Percentiles rank a stretch among this genome's conserved stretches.
phyloP scores from a whole-genome alignment of 2,888 invertebrate genomes.

The Amphipoea lucens region DNA sequence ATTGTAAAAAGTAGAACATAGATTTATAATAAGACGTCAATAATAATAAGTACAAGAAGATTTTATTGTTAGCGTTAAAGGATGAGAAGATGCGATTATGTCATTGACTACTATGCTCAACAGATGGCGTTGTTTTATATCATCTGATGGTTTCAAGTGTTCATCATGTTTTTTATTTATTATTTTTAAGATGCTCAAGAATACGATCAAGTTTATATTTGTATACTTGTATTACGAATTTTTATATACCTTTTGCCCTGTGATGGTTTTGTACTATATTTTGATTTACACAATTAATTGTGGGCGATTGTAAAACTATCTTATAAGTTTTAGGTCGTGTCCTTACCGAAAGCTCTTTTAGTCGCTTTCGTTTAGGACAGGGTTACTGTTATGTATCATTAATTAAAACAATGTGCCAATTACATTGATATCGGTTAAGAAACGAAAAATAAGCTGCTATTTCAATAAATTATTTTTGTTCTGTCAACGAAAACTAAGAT shows the following conservation, averaged over 20 bases:
- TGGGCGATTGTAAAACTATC: background rate
- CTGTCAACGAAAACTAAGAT: constrained; percentile 12
- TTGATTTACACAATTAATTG: background rate
- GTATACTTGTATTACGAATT: constrained; percentile 38
- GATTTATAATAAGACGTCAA: constrained; percentile 53
- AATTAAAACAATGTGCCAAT: constrained; percentile 34
- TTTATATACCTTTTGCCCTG: constrained; percentile 19
- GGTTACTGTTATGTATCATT: background rate
- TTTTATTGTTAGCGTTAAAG: constrained; percentile 57
- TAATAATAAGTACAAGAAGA: constrained; percentile 66
- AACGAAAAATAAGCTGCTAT: background rate
- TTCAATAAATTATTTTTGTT: background rate
- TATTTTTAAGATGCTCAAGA: constrained; percentile 55
- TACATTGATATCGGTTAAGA: constrained; percentile 4
- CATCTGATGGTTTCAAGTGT: constrained; percentile 20
- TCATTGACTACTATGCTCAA: constrained; percentile 7
- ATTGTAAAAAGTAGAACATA: constrained; percentile 67
- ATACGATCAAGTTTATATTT: constrained; percentile 32
- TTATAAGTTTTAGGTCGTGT: background rate
- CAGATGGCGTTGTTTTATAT: constrained; percentile 40
- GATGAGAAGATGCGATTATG: constrained; percentile 48
- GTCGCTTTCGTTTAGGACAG: background rate
- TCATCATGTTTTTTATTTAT: constrained; percentile 28
- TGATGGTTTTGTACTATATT: constrained; percentile 13
- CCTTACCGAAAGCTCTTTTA: background rate